Base-by-base conservation (phyloP, 2,113 vertebrate genomes). In the Spilogale gracilis region DNA sequence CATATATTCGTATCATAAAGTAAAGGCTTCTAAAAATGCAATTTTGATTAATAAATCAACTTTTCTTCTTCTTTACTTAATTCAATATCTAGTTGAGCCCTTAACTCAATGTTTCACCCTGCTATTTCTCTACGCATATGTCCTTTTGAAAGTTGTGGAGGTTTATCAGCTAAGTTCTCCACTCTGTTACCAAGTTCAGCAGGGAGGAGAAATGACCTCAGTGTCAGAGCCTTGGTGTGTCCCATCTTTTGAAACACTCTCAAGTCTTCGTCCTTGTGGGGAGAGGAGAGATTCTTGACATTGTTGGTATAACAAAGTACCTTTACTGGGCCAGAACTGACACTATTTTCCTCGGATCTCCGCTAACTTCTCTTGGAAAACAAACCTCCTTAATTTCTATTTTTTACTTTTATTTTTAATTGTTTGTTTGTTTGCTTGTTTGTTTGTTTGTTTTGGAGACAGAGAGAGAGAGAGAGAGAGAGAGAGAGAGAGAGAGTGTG, bases 61-160 rank as follows among this genome's bases (percentile, higher is more conserved):
- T 93, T 89, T 86, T 9, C 78, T 82, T 97, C 38, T 83, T 90
- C 9, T 23, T 82, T 16, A 38, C 54, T 84, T 91, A 76, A 32
- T 50, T 45, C 14, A 56, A 43, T 14, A 82, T 3, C 30, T 13
- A 50, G 1, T 20, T n/a, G n/a, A 71, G 60, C 9, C 14, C 45
- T 60, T 18, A 88, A 5, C 10, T 87, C 82, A 48, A 4, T 54
- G 8, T 80, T 65, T 71, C 8, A 54, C 32, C 56, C 43, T 9
- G 65, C 12, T 9, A 32, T 71, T 93, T 61, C n/a, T 85, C 67
- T 45, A 61, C 48, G 43, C 6, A 48, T 54, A n/a, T 23, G 9
- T 56, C 21, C 13, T 80, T 79, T 21, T 80, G 61, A 85, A 85
- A 94, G 65, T 10, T 32, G 3, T 71, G 14, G 50, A n/a, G n/a